Conservation (phyloP, 1,140 invertebrate species). For the Meloidogyne hapla region DNA sequence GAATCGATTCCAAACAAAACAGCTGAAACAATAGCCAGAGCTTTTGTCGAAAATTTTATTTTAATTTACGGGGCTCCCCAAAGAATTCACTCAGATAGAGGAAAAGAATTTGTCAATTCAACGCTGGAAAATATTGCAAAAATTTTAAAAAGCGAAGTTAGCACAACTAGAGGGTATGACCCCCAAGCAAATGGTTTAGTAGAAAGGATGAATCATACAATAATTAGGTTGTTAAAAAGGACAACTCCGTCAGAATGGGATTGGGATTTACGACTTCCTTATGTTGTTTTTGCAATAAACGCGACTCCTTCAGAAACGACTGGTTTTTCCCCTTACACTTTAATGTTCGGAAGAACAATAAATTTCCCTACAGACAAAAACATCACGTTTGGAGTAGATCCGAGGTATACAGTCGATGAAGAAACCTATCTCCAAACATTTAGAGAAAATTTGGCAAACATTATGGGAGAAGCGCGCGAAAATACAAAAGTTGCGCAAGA, state of each 20-base stretch:
- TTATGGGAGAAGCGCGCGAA: neutral
- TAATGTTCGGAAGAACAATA: neutral
- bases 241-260: neutral
- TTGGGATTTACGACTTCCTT: slow-evolving; percentile 13
- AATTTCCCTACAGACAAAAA: neutral
- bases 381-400: neutral
- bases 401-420: slow-evolving; percentile 7
- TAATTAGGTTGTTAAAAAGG: slow-evolving; percentile 1
- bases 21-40: slow-evolving; percentile 6
- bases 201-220: slow-evolving; percentile 10
- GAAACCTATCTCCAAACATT: slow-evolving; percentile 11
- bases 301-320: slow-evolving; percentile 16
- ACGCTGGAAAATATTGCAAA: neutral
- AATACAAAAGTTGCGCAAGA: neutral
- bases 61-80: neutral
- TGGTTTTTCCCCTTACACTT: neutral
- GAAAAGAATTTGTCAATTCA: slow-evolving; percentile 3
- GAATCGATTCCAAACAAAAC: neutral
- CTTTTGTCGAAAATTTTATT: slow-evolving; percentile 13
- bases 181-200: slow-evolving; percentile 12
- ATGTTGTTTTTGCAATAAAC: slow-evolving; percentile 12
- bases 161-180: slow-evolving; percentile 7
- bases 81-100: slow-evolving; percentile 8
- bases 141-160: slow-evolving; percentile 1
- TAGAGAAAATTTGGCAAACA: slow-evolving; percentile 12